Conservation (phyloP, 2,888 invertebrate genomes). For the Pedicia rivosa region DNA sequence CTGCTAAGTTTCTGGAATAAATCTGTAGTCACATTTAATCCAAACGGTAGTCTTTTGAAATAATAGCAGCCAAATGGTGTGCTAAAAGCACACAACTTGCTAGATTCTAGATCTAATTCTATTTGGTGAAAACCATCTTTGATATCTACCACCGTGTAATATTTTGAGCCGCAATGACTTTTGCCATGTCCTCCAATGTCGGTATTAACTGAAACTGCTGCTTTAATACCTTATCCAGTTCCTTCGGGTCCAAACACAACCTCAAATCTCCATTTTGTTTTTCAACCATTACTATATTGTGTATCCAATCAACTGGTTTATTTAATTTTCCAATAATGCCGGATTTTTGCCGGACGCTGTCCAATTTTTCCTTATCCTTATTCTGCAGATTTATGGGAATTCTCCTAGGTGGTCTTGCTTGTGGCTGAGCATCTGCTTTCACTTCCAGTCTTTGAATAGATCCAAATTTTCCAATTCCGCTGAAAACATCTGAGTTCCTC, state of each 20-base stretch:
- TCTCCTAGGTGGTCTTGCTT: slow-evolving; percentile 11
- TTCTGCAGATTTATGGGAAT: slow-evolving; percentile 8
- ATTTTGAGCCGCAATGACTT: slow-evolving; percentile 7
- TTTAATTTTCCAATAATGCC: not conserved
- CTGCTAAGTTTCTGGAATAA: too few species aligned
- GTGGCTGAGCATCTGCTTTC: slow-evolving; percentile 6
- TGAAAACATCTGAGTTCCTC: slow-evolving; percentile 12
- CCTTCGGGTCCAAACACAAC: slow-evolving; percentile 10
- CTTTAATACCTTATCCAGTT: slow-evolving; percentile 9
- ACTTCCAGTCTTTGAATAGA: slow-evolving; percentile 10
- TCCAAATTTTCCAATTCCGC: slow-evolving; percentile 12
- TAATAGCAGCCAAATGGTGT: too few species aligned
- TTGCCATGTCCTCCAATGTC: slow-evolving; percentile 10
- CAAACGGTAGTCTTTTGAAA: too few species aligned
- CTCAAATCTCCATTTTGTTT: slow-evolving; percentile 6
- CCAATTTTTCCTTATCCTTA: not conserved
- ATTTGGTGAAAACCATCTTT: slow-evolving; percentile 3
- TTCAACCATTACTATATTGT: slow-evolving; percentile 8
- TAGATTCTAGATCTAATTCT: too few species aligned
- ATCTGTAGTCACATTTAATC: too few species aligned
- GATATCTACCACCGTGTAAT: slow-evolving; percentile 9
- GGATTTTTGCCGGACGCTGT: too few species aligned
- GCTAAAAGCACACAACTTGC: too few species aligned
- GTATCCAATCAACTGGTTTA: slow-evolving; percentile 7
- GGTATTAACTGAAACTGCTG: slow-evolving; percentile 10